These are phyloP conservation scores for Oryzias dopingdopingensis DNA, from an alignment of 2,797 vertebrate species.

Conservation along the genomic window DNA sequence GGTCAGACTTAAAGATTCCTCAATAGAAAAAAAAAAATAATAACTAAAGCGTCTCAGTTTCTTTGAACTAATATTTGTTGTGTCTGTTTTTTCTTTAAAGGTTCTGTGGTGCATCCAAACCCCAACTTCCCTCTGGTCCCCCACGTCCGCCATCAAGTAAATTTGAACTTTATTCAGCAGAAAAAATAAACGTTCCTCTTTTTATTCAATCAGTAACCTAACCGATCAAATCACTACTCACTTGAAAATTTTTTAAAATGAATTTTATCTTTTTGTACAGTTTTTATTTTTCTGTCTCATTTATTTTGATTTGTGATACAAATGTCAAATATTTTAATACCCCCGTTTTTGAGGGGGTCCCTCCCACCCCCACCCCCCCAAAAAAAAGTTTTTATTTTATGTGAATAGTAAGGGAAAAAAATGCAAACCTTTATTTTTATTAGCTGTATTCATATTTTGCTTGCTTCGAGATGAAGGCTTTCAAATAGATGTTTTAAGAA, in stretches of 20 bases:
- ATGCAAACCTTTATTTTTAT: conserved; percentile 99
- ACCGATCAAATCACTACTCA: conserved; percentile 77
- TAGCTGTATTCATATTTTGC: conserved; percentile 97
- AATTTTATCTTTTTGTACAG: conserved; percentile 99
- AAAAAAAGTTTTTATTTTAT: conserved; percentile 91
- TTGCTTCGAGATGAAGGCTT: conserved; percentile 87
- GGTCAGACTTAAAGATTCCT: conserved; percentile 67
- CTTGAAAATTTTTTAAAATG: conserved; percentile 84
- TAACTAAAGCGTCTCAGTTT: neutral
- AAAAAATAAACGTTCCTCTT: conserved; percentile 85
- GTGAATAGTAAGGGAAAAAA: conserved; percentile 89
- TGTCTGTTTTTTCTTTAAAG: conserved; percentile 60
- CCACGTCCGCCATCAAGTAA: conserved; percentile 88
- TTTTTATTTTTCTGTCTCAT: conserved; percentile 87
- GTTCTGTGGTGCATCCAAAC: conserved; percentile 87
- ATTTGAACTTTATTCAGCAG: conserved; percentile 94
- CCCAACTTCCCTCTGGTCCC: conserved; percentile 89
- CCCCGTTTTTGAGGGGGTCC: conserved; percentile 95
- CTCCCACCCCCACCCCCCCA: neutral
- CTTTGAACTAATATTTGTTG: neutral
- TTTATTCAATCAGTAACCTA: conserved; percentile 58
- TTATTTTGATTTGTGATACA: conserved; percentile 95
- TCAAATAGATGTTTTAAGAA: conserved; percentile 91
- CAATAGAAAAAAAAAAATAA: too few species aligned
- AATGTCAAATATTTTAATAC: conserved; percentile 99